Evolutionary conservation across 1,140 invertebrate genomes (phyloP).

Genomic region (Agrypnia vestita): DNA sequence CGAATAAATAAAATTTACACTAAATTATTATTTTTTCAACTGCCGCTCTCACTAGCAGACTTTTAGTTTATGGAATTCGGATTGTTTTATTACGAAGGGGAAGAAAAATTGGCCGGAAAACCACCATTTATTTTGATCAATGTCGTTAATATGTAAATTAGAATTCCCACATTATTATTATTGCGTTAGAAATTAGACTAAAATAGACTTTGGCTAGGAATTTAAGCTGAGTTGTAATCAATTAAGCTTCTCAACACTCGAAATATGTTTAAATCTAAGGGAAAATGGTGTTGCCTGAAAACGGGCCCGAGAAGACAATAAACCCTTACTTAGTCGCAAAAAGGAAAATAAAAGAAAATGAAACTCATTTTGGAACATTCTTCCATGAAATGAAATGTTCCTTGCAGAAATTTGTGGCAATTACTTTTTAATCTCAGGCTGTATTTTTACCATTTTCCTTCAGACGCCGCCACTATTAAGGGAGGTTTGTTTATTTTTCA

Average conservation of each 20-base stretch:
- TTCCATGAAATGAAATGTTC: slow-evolving; percentile 51
- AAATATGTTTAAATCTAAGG: slow-evolving; percentile 15
- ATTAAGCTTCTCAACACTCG: slow-evolving; percentile 13
- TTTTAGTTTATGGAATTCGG: slow-evolving; percentile 20
- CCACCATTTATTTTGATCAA: slow-evolving; percentile 28
- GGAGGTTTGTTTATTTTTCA: slow-evolving; percentile 43
- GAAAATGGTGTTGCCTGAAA: slow-evolving; percentile 33
- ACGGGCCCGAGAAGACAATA: slow-evolving; percentile 21
- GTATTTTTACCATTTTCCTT: slow-evolving; percentile 35
- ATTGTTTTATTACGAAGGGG: slow-evolving; percentile 8
- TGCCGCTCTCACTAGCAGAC: slow-evolving; percentile 18
- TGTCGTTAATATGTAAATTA: not conserved
- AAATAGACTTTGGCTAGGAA: not conserved
- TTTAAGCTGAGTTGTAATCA: not conserved
- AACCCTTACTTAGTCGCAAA: slow-evolving; percentile 45
- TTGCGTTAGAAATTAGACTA: not conserved
- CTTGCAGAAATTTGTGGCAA: slow-evolving; percentile 45
- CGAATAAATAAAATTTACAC: slow-evolving; percentile 1
- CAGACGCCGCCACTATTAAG: slow-evolving; percentile 29
- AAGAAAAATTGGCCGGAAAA: slow-evolving; percentile 18
- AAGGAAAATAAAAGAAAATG: slow-evolving; percentile 45
- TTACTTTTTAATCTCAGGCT: slow-evolving; percentile 50
- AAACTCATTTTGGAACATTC: slow-evolving; percentile 44
- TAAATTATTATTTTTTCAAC: slow-evolving; percentile 16
- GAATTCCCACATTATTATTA: not conserved